phyloP scores from a whole-genome alignment of 1,140 invertebrate genomes.

The Amphibalanus amphitrite region DNA sequence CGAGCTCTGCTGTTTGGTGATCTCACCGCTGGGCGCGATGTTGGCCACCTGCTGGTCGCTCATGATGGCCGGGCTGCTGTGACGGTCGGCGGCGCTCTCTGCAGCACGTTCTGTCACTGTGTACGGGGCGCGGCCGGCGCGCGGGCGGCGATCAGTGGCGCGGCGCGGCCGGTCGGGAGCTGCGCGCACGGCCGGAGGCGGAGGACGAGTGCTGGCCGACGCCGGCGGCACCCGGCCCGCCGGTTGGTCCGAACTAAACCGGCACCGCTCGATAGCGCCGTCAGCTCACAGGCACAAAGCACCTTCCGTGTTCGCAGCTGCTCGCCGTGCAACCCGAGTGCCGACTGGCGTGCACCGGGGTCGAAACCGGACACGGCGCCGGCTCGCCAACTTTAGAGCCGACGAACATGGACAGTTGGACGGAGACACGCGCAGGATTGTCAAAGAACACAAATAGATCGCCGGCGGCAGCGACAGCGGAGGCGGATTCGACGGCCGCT shows the following conservation, averaged over 20 bases:
- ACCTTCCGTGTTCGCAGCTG: neutral
- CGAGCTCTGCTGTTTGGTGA: neutral
- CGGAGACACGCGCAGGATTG: conserved; percentile 1
- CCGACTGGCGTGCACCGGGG: too few relatives aligned
- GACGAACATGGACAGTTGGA: neutral
- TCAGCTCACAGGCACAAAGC: too few relatives aligned
- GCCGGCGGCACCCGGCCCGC: too few relatives aligned
- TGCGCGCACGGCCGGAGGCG: neutral
- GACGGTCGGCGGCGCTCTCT: neutral
- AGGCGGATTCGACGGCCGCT: neutral
- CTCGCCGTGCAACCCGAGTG: neutral
- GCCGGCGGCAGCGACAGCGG: neutral
- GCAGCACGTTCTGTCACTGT: too few relatives aligned
- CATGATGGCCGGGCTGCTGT: neutral
- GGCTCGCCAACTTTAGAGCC: neutral
- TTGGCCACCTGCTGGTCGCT: neutral
- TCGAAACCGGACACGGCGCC: too few relatives aligned
- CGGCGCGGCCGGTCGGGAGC: too few relatives aligned
- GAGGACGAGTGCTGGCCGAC: neutral
- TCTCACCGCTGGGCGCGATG: neutral
- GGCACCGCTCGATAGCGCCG: too few relatives aligned
- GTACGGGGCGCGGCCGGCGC: neutral
- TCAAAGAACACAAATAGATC: neutral
- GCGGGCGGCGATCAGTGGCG: too few relatives aligned
- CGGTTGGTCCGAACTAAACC: neutral